A percentile compares a stretch with the other conserved stretches of the same genome.
Evolutionary conservation across 2,888 invertebrate genomes (phyloP).

Genomic region (Caenorhabditis angaria): DNA sequence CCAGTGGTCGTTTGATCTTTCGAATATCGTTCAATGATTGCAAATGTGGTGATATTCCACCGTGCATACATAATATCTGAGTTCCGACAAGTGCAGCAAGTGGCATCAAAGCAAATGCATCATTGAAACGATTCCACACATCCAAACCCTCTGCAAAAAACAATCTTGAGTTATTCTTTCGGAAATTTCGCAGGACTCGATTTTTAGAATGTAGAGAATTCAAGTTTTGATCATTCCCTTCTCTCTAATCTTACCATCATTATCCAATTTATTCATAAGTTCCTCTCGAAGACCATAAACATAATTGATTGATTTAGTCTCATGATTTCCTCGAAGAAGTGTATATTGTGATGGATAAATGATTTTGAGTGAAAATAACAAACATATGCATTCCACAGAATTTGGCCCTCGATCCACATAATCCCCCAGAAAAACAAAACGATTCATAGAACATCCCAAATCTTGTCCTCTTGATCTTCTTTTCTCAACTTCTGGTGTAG

Average conservation of each 20-base stretch:
- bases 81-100: conserved; percentile 33
- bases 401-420: conserved; percentile 41
- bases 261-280: not conserved
- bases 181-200: too few species aligned
- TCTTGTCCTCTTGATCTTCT: too few species aligned
- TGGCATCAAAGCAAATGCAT: conserved; percentile 42
- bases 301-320: conserved; percentile 42
- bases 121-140: conserved; percentile 33
- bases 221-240: too few species aligned
- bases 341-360: conserved; percentile 23
- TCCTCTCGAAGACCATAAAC: conserved; percentile 44
- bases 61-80: conserved; percentile 49
- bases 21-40: conserved; percentile 26
- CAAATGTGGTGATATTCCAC: conserved; percentile 43
- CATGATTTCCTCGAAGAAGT: conserved; percentile 49
- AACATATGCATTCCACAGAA: conserved; percentile 40
- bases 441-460: not conserved
- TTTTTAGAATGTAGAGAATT: too few species aligned
- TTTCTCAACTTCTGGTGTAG: too few species aligned
- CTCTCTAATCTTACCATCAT: too few species aligned
- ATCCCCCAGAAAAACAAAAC: conserved; percentile 44
- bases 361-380: conserved; percentile 37
- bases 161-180: too few species aligned
- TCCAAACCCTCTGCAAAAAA: conserved; percentile 12
- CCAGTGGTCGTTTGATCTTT: conserved; percentile 38